A percentile compares a stretch with the other conserved stretches of the same genome.
Conservation (phyloP, 92 coral and sea anemone genomes). For the Porites cylindrica region DNA sequence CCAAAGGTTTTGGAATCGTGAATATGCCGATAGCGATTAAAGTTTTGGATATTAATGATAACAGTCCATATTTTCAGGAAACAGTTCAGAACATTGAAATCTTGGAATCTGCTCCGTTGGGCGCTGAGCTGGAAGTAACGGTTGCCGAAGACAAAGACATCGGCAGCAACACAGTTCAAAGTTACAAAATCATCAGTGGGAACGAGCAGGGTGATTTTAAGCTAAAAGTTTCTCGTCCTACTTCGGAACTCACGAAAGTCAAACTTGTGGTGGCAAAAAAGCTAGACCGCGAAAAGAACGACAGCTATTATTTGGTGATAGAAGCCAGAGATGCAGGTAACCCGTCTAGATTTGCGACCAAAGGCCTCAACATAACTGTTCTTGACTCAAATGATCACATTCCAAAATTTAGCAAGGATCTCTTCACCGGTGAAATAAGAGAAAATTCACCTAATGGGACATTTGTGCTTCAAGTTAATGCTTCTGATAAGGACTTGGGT, state of each 20-base stretch:
- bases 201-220: conserved; percentile 76
- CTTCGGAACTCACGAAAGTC: conserved; percentile 64
- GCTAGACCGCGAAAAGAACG: conserved; percentile 83
- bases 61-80: conserved; percentile 72
- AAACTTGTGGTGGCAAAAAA: conserved; percentile 65
- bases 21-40: conserved; percentile 69
- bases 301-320: conserved; percentile 67
- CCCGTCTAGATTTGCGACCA: conserved; percentile 74
- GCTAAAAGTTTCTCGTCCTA: conserved; percentile 60
- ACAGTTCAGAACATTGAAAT: conserved; percentile 65
- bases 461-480: conserved; percentile 73
- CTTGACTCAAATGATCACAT: conserved; percentile 88
- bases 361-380: conserved; percentile 68
- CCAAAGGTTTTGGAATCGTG: conserved; percentile 39
- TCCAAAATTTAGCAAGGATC: conserved; percentile 72
- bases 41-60: conserved; percentile 81
- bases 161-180: conserved; percentile 81
- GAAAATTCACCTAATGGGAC: conserved; percentile 80
- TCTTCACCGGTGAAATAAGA: conserved; percentile 69
- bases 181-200: conserved; percentile 73
- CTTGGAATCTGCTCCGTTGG: conserved; percentile 80
- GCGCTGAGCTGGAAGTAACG: conserved; percentile 68
- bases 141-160: conserved; percentile 77
- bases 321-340: conserved; percentile 82
- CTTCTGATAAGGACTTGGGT: conserved; percentile 82